Base-by-base conservation (phyloP, 2,888 invertebrate species). In the Ectropis crepuscularia region DNA sequence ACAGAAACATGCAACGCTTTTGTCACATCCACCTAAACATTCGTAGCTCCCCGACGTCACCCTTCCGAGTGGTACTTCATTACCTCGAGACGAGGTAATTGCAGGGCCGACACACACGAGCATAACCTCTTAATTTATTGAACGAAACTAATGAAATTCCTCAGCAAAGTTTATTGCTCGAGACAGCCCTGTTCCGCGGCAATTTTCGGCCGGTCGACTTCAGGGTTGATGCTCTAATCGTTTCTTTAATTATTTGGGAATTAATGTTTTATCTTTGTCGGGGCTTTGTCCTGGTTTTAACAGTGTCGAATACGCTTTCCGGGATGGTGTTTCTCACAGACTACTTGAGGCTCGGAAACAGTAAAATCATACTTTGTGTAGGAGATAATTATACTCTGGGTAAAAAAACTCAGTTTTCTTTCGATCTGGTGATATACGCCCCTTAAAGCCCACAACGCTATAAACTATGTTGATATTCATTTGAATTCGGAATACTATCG, bases 91-190 rank as follows among this genome's bases (percentile, higher is more conserved):
- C 87, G 83, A 89, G 89, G 89, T 91, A 91, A 92, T 91, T 87
- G 89, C 90, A 89, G 87, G 91, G 91, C 83, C 90, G 90, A 91
- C 91, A 92, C 90, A 92, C 90, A 87, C 86, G 87, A 89, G 89
- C 89, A 92, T 92, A 91, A 92, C 91, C 90, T 90, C 90, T 91
- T 92, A 92, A 92, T 92, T 92, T 92, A 92, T 92, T 91, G 91
- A 89, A 92, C 87, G 85, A 90, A 92, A 91, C 90, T 92, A 92
- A 92, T 92, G 92, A 92, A 92, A 92, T 92, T 92, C 92, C 90
- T 82, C 79, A 79, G 86, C 86, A 84, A 87, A 92, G 83, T 92
- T 92, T 92, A 92, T 90, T 89, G 89, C 90, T 76, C 74, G 88
- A 86, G 90, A 87, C 92, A 89, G 80, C 90, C 91, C 89, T 90